Evolutionary conservation across 2,797 vertebrate genomes (phyloP), one percentile per base, ranked within the genome.

Genomic region (Echiichthys vipera): DNA sequence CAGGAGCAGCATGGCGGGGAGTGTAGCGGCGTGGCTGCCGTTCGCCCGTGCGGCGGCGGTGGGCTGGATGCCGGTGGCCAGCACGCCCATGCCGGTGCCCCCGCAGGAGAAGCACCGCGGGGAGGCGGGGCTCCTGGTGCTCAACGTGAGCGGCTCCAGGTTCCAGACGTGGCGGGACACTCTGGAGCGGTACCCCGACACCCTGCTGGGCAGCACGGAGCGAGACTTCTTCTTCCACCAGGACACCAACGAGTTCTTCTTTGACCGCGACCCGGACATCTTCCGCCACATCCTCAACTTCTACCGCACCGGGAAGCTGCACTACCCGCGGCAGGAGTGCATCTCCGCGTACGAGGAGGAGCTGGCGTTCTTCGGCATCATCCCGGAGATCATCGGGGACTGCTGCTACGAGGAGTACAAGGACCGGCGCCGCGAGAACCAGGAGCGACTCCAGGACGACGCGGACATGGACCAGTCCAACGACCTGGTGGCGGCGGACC

Each of bases 381-480:
- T 97, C 81, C 97, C 98, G 0, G 98, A 99, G 84, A 98, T 98
- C 54, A 97, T 99, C 18, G 97, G 97, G 0, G 98, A 99, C 93
- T 99, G 98, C 83, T 99, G 98, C 86, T 99, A 98, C 0, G 98
- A 99, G 95, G 98, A 99, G 43, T 99, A 99, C 92, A 98, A 97
- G 90, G 98, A 99, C 88, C 95, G 98, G 29, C 89, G 96, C 72
- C 93, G 97, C 22, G 98, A 99, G 91, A 98, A 99, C 64, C 95
- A 95, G 0, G 97, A 99, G 92, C 95, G 97, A 2, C 91, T 99
- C 8, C 94, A 97, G 92, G 98, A 99, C 24, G 97, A 99, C 49
- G 95, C 95, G 0, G 97, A 99, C 10, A 85, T 79, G 2, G 96
- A 99, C 25, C 93, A 84, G 1, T 83, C 71, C 1, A 83, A 91